These are phyloP conservation scores for Onychorhynchus coronatus DNA, from an alignment of 2,113 vertebrate genomes.

Conservation along the genomic window DNA sequence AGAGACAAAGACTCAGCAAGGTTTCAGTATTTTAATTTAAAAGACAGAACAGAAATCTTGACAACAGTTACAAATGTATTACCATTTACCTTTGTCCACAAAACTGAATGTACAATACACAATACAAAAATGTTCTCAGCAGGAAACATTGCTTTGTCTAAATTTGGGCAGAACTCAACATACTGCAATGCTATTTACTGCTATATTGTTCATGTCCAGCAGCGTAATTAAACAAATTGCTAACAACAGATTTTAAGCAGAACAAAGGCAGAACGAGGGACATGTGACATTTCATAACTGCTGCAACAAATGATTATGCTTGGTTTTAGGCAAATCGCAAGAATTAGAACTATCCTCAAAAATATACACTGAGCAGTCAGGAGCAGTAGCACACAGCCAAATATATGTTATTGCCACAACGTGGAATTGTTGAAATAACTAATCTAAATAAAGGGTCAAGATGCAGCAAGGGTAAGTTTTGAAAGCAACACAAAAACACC, in stretches of 20 bases:
- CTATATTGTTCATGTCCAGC: background rate
- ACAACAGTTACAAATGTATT: background rate
- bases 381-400: background rate
- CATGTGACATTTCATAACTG: background rate
- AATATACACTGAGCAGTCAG: background rate
- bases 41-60: constrained; percentile 5
- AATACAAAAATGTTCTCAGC: background rate
- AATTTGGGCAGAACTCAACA: background rate
- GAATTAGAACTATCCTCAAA: background rate
- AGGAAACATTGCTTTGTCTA: background rate
- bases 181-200: background rate
- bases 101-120: background rate
- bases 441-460: background rate
- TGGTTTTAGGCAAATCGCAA: background rate
- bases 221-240: background rate
- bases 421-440: background rate
- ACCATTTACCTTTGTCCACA: constrained; percentile 21
- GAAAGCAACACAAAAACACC: background rate
- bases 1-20: background rate
- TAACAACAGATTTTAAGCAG: background rate
- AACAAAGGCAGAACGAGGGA: background rate
- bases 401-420: background rate
- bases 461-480: background rate
- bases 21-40: constrained; percentile 49
- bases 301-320: background rate